Conservation (phyloP, 92 coral and sea anemone species). For the Pocillopora grandis region DNA sequence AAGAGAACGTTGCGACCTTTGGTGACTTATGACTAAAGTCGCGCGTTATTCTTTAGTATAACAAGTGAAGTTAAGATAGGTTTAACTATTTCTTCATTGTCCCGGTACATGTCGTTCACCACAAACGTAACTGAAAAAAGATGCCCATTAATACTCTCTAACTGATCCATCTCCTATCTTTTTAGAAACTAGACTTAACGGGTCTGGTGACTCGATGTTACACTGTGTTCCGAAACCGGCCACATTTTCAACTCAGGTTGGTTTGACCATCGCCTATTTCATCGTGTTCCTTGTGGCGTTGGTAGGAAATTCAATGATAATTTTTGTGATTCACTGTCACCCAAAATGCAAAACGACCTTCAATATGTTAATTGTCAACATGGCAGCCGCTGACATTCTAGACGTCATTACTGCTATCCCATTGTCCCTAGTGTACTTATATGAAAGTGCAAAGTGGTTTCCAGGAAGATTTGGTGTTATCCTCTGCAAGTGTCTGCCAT, state of each 20-base stretch:
- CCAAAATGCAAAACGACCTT: conserved; percentile 31
- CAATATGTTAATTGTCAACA: conserved; percentile 42
- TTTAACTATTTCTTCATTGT: too few relatives aligned
- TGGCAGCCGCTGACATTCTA: conserved; percentile 46
- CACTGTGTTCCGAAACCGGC: conserved; percentile 3
- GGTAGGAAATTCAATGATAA: conserved; percentile 54
- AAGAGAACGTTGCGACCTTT: too few relatives aligned
- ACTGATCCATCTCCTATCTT: neutral
- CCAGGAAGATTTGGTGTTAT: conserved; percentile 29
- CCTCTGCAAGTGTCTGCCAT: conserved; percentile 50
- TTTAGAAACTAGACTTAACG: conserved; percentile 15
- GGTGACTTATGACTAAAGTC: too few relatives aligned
- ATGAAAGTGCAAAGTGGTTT: conserved; percentile 26
- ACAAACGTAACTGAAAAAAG: too few relatives aligned
- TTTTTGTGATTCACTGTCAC: conserved; percentile 38
- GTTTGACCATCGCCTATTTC: conserved; percentile 51
- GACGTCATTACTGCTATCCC: conserved; percentile 45
- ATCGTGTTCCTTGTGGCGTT: conserved; percentile 42
- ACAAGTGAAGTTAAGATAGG: too few relatives aligned
- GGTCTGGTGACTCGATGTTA: conserved; percentile 6
- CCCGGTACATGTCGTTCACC: too few relatives aligned
- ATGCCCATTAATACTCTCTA: too few relatives aligned
- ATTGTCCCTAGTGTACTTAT: conserved; percentile 32
- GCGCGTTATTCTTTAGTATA: too few relatives aligned
- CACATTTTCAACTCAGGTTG: conserved; percentile 19